Evolutionary conservation across 2,113 vertebrate species (phyloP), one percentile per base, ranked within the genome.

Genomic region (Monopterus albus): DNA sequence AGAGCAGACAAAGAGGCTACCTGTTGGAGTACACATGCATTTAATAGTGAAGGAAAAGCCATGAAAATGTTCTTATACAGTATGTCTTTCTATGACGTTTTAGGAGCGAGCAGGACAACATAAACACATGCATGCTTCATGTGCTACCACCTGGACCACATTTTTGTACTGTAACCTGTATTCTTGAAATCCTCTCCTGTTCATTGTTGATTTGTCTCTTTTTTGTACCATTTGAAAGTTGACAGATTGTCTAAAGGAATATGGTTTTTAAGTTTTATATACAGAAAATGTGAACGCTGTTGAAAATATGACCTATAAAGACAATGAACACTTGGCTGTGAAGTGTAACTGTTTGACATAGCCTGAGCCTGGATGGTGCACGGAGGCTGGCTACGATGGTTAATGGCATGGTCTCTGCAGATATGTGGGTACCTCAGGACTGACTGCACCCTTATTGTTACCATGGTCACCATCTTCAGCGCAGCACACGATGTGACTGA

Each of bases 131-230:
- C 89, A 91, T 88, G 83, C 83, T 88, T 84, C 85, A 85, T 83
- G 78, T 81, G 83, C 74, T 62, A 82, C 69, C 83, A 80, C 72
- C 67, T 67, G 79, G 79, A 90, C 82, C 75, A 87, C 80, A 61
- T 76, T 88, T 85, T 85, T 90, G 84, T 93, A 91, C 89, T 92
- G 89, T 92, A 91, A 88, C 81, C 87, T 92, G 88, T 88, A 83
- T 85, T 91, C 86, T 87, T 92, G 81, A 92, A 92, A 89, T 77
- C 80, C 75, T 84, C 78, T 74, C 85, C 79, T 26, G 5, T 59
- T 85, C 60, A 91, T 84, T 82, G 79, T 75, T 86, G 58, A 62
- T 64, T 77, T 57, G 61, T 83, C 65, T 79, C 52, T 72, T 76
- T 79, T 80, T 66, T 70, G 45, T 66, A 83, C 75, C 49, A 23